Conservation (phyloP, 2,797 vertebrate genomes). For the Lindbergichthys nudifrons region DNA sequence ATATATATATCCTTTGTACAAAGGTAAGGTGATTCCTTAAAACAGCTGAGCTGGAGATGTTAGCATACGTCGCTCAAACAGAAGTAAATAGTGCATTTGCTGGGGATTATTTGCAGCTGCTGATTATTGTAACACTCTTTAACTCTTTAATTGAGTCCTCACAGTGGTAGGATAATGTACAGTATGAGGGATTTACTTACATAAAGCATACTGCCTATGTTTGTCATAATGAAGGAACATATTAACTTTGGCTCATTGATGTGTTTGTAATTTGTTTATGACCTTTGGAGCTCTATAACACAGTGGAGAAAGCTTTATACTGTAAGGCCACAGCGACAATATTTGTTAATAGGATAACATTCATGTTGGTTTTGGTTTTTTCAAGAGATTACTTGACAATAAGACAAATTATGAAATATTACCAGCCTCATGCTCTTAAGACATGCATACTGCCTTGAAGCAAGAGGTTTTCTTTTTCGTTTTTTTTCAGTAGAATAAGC, state of each 20-base stretch:
- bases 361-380: slow-evolving; percentile 45
- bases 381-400: slow-evolving; percentile 19
- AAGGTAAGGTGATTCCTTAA: not conserved
- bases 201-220: slow-evolving; percentile 16
- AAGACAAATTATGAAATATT: slow-evolving; percentile 27
- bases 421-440: slow-evolving; percentile 23
- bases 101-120: slow-evolving; percentile 1
- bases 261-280: slow-evolving; percentile 1
- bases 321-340: not conserved
- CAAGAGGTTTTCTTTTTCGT: slow-evolving; percentile 29
- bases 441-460: slow-evolving; percentile 49
- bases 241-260: not conserved
- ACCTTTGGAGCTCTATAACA: not conserved
- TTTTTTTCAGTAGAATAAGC: slow-evolving; percentile 16
- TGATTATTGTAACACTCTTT: not conserved
- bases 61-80: not conserved
- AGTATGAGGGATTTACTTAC: slow-evolving; percentile 2
- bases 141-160: slow-evolving; percentile 25
- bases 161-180: slow-evolving; percentile 1
- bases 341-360: not conserved
- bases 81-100: slow-evolving; percentile 14
- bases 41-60: not conserved
- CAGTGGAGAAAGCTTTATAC: not conserved
- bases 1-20: not conserved
- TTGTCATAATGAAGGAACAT: slow-evolving; percentile 7